Conservation (phyloP, 2,797 vertebrate species). For the Ctenopoma kingsleyae region DNA sequence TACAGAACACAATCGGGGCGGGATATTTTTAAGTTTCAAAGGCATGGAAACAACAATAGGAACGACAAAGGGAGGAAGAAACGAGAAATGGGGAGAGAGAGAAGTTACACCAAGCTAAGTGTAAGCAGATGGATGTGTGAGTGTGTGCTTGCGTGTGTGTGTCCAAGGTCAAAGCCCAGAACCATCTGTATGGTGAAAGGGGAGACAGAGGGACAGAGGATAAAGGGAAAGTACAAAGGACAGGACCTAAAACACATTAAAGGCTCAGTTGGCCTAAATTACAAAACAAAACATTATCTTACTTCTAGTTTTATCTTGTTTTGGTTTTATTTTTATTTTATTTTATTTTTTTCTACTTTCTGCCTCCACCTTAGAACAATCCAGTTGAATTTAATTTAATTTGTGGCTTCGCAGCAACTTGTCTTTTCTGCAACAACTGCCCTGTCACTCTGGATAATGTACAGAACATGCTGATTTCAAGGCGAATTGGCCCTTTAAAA, state of each 20-base stretch:
- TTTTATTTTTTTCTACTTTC: too few relatives aligned
- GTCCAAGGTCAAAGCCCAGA: constrained; percentile 84
- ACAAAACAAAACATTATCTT: too few relatives aligned
- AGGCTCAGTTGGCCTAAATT: background rate
- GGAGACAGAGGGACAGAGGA: constrained; percentile 34
- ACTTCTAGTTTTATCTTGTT: too few relatives aligned
- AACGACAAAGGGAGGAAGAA: constrained; percentile 73
- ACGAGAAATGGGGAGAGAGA: constrained; percentile 36
- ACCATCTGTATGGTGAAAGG: constrained; percentile 69
- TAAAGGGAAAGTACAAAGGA: constrained; percentile 55
- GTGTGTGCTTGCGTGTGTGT: constrained; percentile 34
- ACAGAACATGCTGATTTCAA: too few relatives aligned
- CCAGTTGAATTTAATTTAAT: background rate
- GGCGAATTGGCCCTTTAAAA: background rate
- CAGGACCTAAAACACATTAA: constrained; percentile 64
- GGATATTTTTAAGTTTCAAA: constrained; percentile 88
- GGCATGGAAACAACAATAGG: constrained; percentile 75
- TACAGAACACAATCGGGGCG: constrained; percentile 75
- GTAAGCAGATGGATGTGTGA: constrained; percentile 82
- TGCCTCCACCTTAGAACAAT: background rate
- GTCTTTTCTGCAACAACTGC: background rate
- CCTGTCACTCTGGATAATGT: too few relatives aligned
- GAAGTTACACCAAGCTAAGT: constrained; percentile 72
- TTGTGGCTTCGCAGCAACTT: background rate
- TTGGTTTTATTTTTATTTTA: too few relatives aligned